These are phyloP conservation scores for Chunga burmeisteri DNA, from an alignment of 2,113 vertebrate genomes.

Conservation along the genomic window DNA sequence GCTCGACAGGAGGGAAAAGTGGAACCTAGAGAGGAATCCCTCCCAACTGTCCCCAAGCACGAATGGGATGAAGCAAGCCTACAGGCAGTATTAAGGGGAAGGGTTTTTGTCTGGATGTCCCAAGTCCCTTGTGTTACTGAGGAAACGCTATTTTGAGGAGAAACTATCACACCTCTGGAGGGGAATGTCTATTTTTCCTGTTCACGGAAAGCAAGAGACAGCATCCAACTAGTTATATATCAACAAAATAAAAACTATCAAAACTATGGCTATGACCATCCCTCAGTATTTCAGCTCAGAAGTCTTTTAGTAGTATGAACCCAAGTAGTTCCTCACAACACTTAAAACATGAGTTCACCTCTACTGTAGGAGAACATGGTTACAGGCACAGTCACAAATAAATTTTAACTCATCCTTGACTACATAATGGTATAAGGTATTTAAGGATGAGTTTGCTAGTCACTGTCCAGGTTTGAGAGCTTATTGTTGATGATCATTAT, in stretches of 20 bases:
- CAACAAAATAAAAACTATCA: not conserved
- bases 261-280: not conserved
- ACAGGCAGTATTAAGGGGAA: not conserved
- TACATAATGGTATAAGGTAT: not conserved
- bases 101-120: not conserved
- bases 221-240: not conserved
- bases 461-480: not conserved
- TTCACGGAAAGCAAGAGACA: not conserved
- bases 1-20: not conserved
- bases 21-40: not conserved
- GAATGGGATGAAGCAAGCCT: not conserved
- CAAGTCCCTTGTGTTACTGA: not conserved
- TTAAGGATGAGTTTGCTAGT: not conserved
- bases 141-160: not conserved
- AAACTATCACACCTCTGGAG: not conserved
- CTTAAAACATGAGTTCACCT: not conserved
- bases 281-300: not conserved
- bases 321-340: not conserved
- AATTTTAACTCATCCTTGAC: not conserved
- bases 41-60: accelerated
- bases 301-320: not conserved
- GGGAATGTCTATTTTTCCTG: not conserved
- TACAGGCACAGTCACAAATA: not conserved
- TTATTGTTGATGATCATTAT: not conserved
- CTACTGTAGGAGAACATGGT: not conserved